These are phyloP conservation scores for Scrobipalpa atriplicella DNA, from an alignment of 2,888 invertebrate species.

Conservation along the genomic window DNA sequence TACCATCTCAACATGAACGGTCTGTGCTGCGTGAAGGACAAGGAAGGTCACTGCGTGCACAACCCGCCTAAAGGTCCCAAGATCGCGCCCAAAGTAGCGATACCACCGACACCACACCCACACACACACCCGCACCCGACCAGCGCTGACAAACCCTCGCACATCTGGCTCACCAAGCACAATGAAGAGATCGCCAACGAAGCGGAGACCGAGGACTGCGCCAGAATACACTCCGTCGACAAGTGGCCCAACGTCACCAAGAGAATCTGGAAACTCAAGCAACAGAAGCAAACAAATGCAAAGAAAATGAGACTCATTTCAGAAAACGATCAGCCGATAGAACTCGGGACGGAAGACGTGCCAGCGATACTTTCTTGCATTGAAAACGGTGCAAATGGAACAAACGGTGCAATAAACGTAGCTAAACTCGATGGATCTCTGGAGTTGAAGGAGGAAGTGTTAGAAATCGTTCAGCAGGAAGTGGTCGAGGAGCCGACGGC, in stretches of 20 bases:
- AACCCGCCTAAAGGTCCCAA: conserved; percentile 53
- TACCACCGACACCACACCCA: conserved; percentile 36
- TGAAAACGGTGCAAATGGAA: conserved; percentile 31
- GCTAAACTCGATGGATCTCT: background rate
- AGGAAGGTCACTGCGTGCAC: conserved; percentile 67
- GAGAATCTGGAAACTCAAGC: conserved; percentile 62
- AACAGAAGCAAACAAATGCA: conserved; percentile 48
- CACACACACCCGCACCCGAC: no score
- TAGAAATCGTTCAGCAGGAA: conserved; percentile 14
- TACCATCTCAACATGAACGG: conserved; percentile 70
- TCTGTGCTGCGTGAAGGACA: conserved; percentile 67
- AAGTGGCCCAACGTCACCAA: conserved; percentile 67
- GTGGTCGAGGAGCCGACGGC: conserved; percentile 17
- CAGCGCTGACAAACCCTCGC: conserved; percentile 40
- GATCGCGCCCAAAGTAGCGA: background rate
- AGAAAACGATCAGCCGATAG: conserved; percentile 53
- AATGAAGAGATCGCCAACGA: conserved; percentile 48
- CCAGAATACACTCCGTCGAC: conserved; percentile 62
- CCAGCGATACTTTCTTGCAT: conserved; percentile 41
- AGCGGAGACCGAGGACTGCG: conserved; percentile 60
- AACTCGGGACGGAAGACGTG: conserved; percentile 60
- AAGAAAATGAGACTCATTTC: conserved; percentile 62
- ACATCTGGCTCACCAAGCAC: conserved; percentile 44
- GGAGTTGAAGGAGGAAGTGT: background rate
- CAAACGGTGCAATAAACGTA: background rate